A percentile compares a stretch with the other conserved stretches of the same genome.
Conservation (phyloP, 2,888 invertebrate genomes). For the Caenorhabditis japonica region DNA sequence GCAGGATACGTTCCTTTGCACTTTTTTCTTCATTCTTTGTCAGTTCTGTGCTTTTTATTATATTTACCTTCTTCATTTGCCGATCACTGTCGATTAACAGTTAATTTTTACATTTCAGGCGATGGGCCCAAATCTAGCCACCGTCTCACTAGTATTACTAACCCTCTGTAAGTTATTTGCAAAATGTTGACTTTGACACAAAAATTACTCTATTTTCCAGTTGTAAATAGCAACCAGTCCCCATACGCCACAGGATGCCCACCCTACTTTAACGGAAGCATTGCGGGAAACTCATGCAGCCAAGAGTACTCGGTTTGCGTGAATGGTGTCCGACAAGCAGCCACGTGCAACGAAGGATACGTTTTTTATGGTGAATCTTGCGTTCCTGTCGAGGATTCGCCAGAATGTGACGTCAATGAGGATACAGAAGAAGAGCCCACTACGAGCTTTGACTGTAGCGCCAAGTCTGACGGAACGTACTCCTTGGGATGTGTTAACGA, state of each 20-base stretch:
- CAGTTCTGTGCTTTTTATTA: no score
- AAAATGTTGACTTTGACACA: no score
- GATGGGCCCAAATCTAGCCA: conserved; percentile 47
- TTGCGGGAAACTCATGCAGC: conserved; percentile 39
- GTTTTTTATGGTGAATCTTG: conserved; percentile 38
- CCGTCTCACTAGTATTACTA: conserved; percentile 30
- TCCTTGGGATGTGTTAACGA: conserved; percentile 19
- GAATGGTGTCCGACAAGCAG: conserved; percentile 33
- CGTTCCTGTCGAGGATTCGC: conserved; percentile 26
- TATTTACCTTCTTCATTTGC: no score
- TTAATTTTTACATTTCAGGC: no score
- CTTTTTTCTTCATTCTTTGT: no score
- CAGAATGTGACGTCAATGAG: conserved; percentile 27
- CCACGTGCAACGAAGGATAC: conserved; percentile 24
- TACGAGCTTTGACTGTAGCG: conserved; percentile 27
- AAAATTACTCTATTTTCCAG: conserved; percentile 25
- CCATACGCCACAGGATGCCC: conserved; percentile 15
- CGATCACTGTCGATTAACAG: no score
- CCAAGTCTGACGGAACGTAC: conserved; percentile 21
- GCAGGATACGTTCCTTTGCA: no score
- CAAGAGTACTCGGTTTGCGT: conserved; percentile 46
- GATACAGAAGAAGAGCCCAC: conserved; percentile 14
- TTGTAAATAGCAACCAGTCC: conserved; percentile 22
- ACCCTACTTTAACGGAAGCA: conserved; percentile 29
- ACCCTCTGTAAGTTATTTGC: conserved; percentile 47